Base-by-base conservation (phyloP, 2,113 vertebrate species). In the Psammodynastes pulverulentus region DNA sequence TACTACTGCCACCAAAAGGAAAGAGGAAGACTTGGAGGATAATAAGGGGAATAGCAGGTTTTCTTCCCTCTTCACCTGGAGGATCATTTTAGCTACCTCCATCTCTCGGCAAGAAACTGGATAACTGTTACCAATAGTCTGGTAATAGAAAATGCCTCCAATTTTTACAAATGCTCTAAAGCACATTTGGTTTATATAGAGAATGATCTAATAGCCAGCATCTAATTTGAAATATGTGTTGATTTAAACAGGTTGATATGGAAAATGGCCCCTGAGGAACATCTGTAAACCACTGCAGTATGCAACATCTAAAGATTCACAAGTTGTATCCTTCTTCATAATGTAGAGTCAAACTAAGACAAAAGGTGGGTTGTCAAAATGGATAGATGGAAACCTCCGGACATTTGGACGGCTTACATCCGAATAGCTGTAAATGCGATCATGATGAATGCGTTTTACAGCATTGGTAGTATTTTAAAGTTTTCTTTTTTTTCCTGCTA, bases 351-450 rank as follows among this genome's bases (percentile, higher is more conserved):
- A 90, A 72, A 52, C 19, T 58, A 17, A 53, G 24, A 53, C 4
- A 49, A 51, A 84, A 34, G 9, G 62, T n/a, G 51, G 49, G 4
- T 48, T 39, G 58, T 88, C 89, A 48, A 86, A 54, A 10, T 53
- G 26, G 58, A 90, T 93, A 84, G 85, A 90, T 87, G 58, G 58
- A 88, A 90, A 67, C 39, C 62, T 90, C 62, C 43, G 84, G 89
- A 48, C 85, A 53, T 88, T 62, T 84, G 62, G 85, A 84, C 48
- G 51, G 34, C 21, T 34, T 48, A 43, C 26, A 87, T 49, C 39
- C 23, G 85, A 49, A 53, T 49, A 56, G 58, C 84, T 90, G 51
- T 88, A 51, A 90, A 29, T 87, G 49, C 49, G 21, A 51, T 45
- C 21, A 87, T 88, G 56, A 89, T 13, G 89, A n/a, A 13, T 86